A percentile compares a stretch with the other conserved stretches of the same genome.
These are phyloP conservation scores for Zosterops pallidus DNA, from an alignment of 2,113 vertebrate genomes.

Conservation along the genomic window DNA sequence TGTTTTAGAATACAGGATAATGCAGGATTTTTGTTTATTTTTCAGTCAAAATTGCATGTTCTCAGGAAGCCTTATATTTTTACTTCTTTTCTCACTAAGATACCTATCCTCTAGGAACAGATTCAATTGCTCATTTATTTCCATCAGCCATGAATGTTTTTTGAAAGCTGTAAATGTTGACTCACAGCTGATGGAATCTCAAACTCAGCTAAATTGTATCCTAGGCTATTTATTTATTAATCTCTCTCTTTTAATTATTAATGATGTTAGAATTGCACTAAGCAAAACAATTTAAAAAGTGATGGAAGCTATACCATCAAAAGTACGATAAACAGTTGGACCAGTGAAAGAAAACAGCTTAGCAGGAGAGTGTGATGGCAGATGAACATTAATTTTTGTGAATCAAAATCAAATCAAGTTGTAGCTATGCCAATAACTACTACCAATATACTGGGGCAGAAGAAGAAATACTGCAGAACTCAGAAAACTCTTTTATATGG, in stretches of 20 bases:
- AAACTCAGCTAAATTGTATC: conserved; percentile 1
- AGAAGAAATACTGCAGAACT: not conserved
- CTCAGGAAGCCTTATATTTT: not conserved
- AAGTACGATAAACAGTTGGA: not conserved
- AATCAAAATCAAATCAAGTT: not conserved
- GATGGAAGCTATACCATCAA: not conserved
- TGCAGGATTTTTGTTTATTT: not conserved
- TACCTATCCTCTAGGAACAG: not conserved
- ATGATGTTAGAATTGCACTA: not conserved
- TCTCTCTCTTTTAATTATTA: conserved; percentile 34
- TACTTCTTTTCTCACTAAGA: not conserved
- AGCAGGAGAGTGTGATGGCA: not conserved
- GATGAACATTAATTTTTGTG: not conserved
- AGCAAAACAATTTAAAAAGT: conserved; percentile 24
- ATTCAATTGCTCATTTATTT: not conserved
- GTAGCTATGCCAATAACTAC: not conserved
- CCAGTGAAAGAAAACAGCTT: not conserved
- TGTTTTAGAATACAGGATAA: not conserved
- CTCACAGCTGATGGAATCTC: conserved; percentile 14
- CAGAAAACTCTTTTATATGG: not conserved
- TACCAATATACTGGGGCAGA: not conserved
- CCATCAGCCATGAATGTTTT: not conserved
- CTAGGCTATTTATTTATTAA: conserved; percentile 45
- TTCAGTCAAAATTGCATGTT: not conserved
- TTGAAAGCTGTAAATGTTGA: conserved; percentile 28